Conservation (phyloP, 2,888 invertebrate species). For the Tenthredo mesomela region DNA sequence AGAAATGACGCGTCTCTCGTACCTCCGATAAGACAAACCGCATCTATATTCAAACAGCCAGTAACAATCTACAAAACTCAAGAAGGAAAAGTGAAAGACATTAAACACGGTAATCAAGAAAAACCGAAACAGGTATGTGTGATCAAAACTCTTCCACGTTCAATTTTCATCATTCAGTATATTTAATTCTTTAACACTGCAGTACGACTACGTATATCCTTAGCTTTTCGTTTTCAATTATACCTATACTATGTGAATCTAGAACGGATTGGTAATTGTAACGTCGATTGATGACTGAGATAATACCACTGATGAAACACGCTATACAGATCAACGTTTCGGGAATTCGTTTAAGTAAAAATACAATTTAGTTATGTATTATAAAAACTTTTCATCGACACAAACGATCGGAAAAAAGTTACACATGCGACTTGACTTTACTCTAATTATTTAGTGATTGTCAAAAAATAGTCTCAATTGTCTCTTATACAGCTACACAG, state of each 20-base stretch:
- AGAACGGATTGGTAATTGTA: constrained; percentile 1
- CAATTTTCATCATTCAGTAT: background rate
- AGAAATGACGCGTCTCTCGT: constrained; percentile 94
- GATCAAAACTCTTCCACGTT: background rate
- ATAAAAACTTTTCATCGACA: background rate
- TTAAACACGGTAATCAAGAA: constrained; percentile 95
- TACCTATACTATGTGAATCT: background rate
- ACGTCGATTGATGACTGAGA: background rate
- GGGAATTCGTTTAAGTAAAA: background rate
- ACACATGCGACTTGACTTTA: background rate
- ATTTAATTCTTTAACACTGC: background rate
- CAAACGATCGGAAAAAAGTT: background rate
- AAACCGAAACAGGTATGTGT: constrained; percentile 88
- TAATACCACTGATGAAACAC: too few relatives aligned
- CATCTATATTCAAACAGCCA: constrained; percentile 99
- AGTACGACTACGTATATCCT: background rate
- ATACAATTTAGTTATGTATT: background rate
- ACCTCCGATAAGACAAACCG: constrained; percentile 97
- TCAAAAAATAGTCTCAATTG: background rate
- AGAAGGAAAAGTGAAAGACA: constrained; percentile 94
- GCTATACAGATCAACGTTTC: too few relatives aligned
- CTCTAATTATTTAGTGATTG: background rate
- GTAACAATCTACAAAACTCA: constrained; percentile 97
- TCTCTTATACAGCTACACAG: background rate
- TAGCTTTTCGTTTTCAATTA: background rate